These are phyloP conservation scores for Ellobius talpinus DNA, from an alignment of 2,113 vertebrate species.

Conservation along the genomic window DNA sequence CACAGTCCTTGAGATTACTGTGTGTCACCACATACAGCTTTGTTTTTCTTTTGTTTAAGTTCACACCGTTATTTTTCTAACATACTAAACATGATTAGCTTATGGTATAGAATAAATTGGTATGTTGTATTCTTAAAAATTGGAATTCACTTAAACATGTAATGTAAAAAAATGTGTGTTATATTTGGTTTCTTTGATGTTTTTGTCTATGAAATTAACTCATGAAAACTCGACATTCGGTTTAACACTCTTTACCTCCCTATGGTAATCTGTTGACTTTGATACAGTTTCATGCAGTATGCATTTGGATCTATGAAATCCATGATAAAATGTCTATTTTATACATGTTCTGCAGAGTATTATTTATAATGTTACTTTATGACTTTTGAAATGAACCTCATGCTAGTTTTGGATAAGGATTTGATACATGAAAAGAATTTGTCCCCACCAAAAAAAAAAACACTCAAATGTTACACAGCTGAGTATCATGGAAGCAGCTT, in stretches of 20 bases:
- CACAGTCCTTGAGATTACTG: not conserved
- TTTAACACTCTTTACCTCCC: slow-evolving; percentile 29
- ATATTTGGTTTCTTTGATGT: not conserved
- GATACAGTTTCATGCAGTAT: not conserved
- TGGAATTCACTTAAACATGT: not conserved
- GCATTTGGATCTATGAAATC: not conserved
- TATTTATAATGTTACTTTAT: slow-evolving; percentile 21
- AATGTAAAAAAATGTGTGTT: not conserved
- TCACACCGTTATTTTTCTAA: not conserved
- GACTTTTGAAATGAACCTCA: slow-evolving; percentile 42
- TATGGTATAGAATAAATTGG: not conserved
- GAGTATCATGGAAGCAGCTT: not conserved
- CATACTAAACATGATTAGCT: not conserved
- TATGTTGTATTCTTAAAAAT: not conserved
- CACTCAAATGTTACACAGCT: not conserved
- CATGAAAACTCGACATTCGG: not conserved
- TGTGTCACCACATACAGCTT: too few relatives aligned
- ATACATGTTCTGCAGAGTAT: not conserved
- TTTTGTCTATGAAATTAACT: slow-evolving; percentile 28
- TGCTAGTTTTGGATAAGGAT: slow-evolving; percentile 28
- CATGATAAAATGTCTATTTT: slow-evolving; percentile 39
- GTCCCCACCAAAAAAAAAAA: not conserved
- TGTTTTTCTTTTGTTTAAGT: not conserved
- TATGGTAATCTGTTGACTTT: not conserved
- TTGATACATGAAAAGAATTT: not conserved